A percentile compares a stretch with the other conserved stretches of the same genome.
These are phyloP conservation scores for Cynocephalus volans DNA, from an alignment of 2,113 vertebrate species.

Conservation along the genomic window DNA sequence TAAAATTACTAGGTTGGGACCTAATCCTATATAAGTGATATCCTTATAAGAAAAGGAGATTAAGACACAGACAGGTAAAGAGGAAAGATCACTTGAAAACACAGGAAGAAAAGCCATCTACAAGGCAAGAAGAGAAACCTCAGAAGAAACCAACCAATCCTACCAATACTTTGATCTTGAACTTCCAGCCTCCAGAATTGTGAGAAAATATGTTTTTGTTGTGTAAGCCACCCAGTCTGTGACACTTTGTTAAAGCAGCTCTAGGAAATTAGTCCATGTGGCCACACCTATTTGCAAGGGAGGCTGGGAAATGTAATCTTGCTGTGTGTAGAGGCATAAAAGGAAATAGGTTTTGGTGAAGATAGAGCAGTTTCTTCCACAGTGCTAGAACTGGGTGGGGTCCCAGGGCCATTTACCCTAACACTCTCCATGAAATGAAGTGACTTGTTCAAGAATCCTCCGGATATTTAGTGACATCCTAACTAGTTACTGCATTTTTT, in stretches of 20 bases:
- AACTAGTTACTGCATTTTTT: background rate
- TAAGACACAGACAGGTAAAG: background rate
- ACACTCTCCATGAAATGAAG: too few relatives aligned
- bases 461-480: background rate
- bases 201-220: background rate
- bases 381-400: background rate
- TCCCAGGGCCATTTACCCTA: background rate
- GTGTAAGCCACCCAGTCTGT: background rate
- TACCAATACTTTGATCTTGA: background rate
- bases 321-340: background rate
- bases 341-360: background rate
- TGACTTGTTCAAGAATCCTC: background rate
- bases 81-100: background rate
- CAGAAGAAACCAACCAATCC: background rate
- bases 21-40: background rate
- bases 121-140: background rate
- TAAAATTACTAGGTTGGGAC: background rate
- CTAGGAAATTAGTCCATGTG: background rate
- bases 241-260: background rate
- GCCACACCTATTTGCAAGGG: background rate
- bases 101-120: background rate
- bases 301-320: background rate
- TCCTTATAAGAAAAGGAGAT: background rate
- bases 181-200: background rate
- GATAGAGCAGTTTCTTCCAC: background rate